These are phyloP conservation scores for human (Homo sapiens) DNA, from an alignment of 2,113 vertebrate genomes.

Conservation along the genomic window DNA sequence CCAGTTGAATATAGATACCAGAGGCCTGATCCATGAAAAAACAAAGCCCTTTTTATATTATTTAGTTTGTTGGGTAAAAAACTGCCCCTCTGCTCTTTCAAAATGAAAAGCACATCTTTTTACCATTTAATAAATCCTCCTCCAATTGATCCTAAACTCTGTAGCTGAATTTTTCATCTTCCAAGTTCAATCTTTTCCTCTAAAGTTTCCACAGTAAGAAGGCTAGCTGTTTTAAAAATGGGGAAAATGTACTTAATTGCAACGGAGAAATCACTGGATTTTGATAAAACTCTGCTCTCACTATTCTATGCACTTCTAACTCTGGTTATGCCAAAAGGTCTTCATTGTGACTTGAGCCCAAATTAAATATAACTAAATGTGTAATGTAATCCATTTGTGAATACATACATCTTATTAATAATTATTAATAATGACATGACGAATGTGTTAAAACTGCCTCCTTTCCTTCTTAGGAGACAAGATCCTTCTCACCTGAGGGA, in stretches of 20 bases:
- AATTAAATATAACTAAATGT: neutral
- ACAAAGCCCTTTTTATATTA: conserved; percentile 42
- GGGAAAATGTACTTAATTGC: neutral
- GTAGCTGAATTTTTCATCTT: neutral
- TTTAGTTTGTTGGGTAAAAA: neutral
- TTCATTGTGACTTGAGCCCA: neutral
- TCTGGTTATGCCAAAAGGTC: neutral
- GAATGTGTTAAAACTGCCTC: neutral
- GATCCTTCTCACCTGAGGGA: neutral
- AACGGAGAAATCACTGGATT: neutral
- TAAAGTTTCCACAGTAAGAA: neutral
- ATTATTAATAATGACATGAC: neutral
- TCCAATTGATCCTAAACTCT: neutral
- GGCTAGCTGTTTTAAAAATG: neutral
- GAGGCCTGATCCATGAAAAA: conserved; percentile 82
- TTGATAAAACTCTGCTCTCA: neutral
- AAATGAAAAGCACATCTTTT: neutral
- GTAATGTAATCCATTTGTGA: neutral
- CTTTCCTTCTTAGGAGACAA: neutral
- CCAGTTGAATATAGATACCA: neutral
- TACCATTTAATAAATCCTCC: neutral
- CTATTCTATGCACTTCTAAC: neutral
- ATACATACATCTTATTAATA: neutral
- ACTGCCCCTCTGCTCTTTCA: neutral
- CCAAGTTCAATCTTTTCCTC: neutral